Conservation (phyloP, 2,113 vertebrate genomes). For the Casuarius casuarius region DNA sequence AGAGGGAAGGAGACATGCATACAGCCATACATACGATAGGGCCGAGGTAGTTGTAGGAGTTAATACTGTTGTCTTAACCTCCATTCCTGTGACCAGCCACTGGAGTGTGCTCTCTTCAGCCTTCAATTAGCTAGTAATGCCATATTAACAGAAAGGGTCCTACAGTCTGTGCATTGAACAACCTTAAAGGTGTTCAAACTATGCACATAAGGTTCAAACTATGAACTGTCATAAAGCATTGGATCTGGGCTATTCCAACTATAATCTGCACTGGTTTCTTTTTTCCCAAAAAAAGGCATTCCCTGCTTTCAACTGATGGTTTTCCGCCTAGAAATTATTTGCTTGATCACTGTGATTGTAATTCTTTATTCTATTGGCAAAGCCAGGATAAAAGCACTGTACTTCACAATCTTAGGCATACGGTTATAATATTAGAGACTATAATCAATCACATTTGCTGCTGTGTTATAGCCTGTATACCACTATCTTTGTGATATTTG, state of each 20-base stretch:
- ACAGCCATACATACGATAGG: too few relatives aligned
- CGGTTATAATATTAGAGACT: background rate
- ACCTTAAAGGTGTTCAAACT: background rate
- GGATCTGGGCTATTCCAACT: background rate
- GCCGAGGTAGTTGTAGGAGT: background rate
- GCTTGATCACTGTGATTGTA: background rate
- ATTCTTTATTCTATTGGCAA: background rate
- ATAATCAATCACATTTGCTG: background rate
- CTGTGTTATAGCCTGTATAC: conserved; percentile 45
- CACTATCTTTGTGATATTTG: conserved; percentile 59
- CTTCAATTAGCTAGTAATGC: background rate
- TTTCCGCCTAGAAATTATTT: background rate
- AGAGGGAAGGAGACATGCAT: background rate
- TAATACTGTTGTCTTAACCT: background rate
- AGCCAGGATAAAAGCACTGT: background rate
- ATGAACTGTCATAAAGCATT: background rate
- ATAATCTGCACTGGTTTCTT: background rate
- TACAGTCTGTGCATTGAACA: background rate
- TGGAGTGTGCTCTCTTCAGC: background rate
- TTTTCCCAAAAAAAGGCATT: background rate
- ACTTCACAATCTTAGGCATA: conserved; percentile 9
- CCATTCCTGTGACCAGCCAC: background rate
- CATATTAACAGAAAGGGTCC: background rate
- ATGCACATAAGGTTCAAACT: background rate
- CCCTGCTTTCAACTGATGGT: background rate